Evolutionary conservation across 2,113 vertebrate species (phyloP).

Genomic region (Sorex fumeus): DNA sequence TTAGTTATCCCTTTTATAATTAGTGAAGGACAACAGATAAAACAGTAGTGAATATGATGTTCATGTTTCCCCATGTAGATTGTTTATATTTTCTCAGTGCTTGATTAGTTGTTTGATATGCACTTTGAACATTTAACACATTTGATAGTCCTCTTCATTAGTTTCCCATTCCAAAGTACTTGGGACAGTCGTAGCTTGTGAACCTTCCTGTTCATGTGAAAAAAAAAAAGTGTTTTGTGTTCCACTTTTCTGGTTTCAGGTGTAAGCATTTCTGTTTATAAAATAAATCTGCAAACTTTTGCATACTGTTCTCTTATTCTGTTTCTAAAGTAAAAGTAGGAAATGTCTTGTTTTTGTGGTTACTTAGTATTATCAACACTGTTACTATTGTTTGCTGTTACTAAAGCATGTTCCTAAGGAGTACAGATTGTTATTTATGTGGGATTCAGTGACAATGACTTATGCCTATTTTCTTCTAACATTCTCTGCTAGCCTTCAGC

Average conservation of each 20-base stretch:
- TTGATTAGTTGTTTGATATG: constrained; percentile 27
- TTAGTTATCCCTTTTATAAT: neutral
- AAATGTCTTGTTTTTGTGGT: constrained; percentile 25
- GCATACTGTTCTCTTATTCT: neutral
- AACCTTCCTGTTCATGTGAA: constrained; percentile 26
- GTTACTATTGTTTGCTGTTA: constrained; percentile 31
- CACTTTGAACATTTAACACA: constrained; percentile 50
- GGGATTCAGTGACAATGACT: neutral
- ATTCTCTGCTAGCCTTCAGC: neutral
- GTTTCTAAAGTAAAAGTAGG: constrained; percentile 42
- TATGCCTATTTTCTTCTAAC: constrained; percentile 13
- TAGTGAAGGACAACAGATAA: neutral
- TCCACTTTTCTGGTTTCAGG: constrained; percentile 25
- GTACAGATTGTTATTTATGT: constrained; percentile 25
- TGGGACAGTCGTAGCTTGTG: constrained; percentile 33
- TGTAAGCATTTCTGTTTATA: constrained; percentile 50
- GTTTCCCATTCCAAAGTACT: constrained; percentile 57
- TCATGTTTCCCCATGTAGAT: neutral
- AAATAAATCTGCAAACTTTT: constrained; percentile 62
- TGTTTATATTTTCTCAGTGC: constrained; percentile 43
- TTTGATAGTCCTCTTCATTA: constrained; percentile 48
- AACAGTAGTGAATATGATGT: neutral
- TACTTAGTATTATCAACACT: constrained; percentile 14
- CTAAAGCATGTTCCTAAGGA: constrained; percentile 58
- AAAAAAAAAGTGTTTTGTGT: neutral